These are phyloP conservation scores for Epinotia bilunana DNA, from an alignment of 2,888 invertebrate genomes.

Conservation along the genomic window DNA sequence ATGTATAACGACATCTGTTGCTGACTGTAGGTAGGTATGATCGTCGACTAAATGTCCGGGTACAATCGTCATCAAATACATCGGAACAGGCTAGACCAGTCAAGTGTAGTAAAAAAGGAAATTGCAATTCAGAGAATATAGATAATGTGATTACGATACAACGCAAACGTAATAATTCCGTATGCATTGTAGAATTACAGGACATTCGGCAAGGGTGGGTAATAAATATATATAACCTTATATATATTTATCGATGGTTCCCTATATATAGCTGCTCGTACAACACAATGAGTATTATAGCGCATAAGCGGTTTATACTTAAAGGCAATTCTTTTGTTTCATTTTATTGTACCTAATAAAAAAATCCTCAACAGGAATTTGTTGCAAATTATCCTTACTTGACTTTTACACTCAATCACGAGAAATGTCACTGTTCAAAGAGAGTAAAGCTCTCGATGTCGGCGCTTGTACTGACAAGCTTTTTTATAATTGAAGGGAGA, in stretches of 20 bases:
- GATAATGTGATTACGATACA: background rate
- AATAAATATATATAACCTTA: background rate
- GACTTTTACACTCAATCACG: constrained; percentile 62
- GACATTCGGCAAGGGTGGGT: background rate
- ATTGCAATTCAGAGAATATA: constrained; percentile 6
- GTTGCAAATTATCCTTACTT: constrained; percentile 50
- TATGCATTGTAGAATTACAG: background rate
- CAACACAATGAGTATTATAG: too few relatives aligned
- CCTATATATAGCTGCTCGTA: background rate
- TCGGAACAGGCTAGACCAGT: too few relatives aligned
- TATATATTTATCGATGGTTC: constrained; percentile 3
- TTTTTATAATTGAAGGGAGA: constrained; percentile 79
- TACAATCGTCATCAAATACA: too few relatives aligned
- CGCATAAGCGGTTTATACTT: background rate
- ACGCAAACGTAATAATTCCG: constrained; percentile 7
- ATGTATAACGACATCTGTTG: too few relatives aligned
- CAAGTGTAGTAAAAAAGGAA: background rate
- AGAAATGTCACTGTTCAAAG: constrained; percentile 60
- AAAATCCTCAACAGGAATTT: constrained; percentile 18
- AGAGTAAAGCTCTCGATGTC: constrained; percentile 60
- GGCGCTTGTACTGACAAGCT: constrained; percentile 73
- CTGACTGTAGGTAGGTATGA: too few relatives aligned
- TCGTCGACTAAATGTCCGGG: too few relatives aligned
- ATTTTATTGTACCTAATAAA: constrained; percentile 3
- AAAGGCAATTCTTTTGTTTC: constrained; percentile 9